These are phyloP conservation scores for Alentia gelatinosa DNA, from an alignment of 2,888 invertebrate species.

Conservation along the genomic window DNA sequence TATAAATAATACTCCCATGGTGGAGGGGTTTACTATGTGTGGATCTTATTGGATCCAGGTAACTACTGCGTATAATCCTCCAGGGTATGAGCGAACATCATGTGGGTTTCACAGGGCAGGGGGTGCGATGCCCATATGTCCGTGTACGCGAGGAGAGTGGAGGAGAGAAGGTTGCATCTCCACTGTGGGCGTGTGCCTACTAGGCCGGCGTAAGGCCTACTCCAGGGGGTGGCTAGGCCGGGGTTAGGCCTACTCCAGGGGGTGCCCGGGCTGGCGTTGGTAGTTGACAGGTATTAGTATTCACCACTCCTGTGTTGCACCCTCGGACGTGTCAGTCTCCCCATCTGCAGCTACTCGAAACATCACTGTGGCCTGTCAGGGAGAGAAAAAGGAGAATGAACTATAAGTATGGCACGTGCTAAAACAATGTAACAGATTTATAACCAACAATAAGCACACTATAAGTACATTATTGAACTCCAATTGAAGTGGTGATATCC, in stretches of 20 bases:
- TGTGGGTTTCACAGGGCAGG: not conserved
- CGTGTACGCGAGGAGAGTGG: not conserved
- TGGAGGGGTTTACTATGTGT: not conserved
- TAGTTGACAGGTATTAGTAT: not conserved
- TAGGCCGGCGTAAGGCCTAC: not conserved
- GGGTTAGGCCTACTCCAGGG: not conserved
- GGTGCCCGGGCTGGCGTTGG: not conserved
- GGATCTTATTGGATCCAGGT: too few species aligned
- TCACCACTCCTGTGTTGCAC: not conserved
- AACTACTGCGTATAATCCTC: not conserved
- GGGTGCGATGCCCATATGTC: too few species aligned
- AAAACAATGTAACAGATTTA: not conserved
- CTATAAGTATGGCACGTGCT: not conserved
- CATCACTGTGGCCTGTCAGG: not conserved
- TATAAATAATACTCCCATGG: not conserved
- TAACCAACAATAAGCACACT: not conserved
- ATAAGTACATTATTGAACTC: not conserved
- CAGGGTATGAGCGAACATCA: not conserved
- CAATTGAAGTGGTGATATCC: not conserved
- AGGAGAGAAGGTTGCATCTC: not conserved
- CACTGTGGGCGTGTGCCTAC: too few species aligned
- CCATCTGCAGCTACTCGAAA: constrained; percentile 35
- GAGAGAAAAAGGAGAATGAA: not conserved
- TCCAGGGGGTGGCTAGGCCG: not conserved
- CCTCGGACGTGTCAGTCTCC: not conserved